Percentiles rank a stretch among this genome's conserved stretches.
These are phyloP conservation scores for Holacanthella duospinosa DNA, from an alignment of 2,888 invertebrate species.

Conservation along the genomic window DNA sequence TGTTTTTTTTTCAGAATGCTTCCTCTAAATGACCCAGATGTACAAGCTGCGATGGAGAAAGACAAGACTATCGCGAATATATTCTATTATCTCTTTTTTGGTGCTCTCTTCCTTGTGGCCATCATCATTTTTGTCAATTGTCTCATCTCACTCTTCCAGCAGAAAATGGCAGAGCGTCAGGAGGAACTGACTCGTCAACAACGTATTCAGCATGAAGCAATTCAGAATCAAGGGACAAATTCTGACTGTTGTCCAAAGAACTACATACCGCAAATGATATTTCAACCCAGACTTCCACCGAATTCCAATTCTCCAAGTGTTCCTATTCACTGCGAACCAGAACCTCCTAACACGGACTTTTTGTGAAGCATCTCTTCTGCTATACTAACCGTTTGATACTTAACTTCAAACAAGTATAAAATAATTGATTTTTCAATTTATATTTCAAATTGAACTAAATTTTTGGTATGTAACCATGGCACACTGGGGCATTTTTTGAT, in stretches of 20 bases:
- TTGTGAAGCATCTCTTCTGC: too few relatives aligned
- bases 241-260: not conserved
- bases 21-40: not conserved
- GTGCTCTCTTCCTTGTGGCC: constrained; percentile 5
- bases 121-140: constrained; percentile 11
- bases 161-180: not conserved
- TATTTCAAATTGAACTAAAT: too few relatives aligned
- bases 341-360: too few relatives aligned
- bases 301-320: not conserved
- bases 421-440: too few relatives aligned
- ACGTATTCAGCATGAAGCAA: too few relatives aligned
- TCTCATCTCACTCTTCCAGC: not conserved
- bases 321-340: not conserved
- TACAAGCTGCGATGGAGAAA: not conserved
- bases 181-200: not conserved
- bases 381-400: too few relatives aligned
- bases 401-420: too few relatives aligned
- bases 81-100: constrained; percentile 12
- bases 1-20: not conserved
- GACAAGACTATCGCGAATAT: not conserved
- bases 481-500: too few relatives aligned
- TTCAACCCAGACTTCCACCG: not conserved
- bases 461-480: too few relatives aligned
- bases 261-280: not conserved
- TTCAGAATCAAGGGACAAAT: constrained; percentile 1